Base-by-base conservation (phyloP, 2,113 vertebrate species). In the Tichodroma muraria region DNA sequence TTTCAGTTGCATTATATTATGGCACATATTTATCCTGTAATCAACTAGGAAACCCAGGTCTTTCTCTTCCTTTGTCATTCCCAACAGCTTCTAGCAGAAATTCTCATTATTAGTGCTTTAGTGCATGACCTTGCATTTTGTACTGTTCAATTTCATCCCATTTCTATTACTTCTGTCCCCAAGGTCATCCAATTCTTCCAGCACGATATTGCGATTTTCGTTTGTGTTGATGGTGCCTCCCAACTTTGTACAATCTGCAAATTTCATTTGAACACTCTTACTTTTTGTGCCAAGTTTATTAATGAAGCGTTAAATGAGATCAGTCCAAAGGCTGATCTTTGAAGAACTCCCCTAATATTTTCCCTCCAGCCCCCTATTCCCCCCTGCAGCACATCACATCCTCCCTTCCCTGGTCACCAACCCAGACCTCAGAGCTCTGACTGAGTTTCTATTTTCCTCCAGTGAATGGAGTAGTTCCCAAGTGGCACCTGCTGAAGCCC, bases 131-230 rank as follows among this genome's bases (percentile, higher is more conserved):
- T 97, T 97, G 94, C 96, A 96, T 96, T 97, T 97, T 97, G 95
- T 85, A 94, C 96, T 96, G 92, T 95, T 96, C 96, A 96, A 93
- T 97, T 96, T 96, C 94, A 96, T 97, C 96, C 95, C 89, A 61
- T 97, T 96, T 97, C 95, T 97, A 96, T 97, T 97, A 96, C 95
- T 95, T 94, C 91, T 96, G 95, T 97, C 96, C 96, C 89, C 96
- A 95, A 96, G 96, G 96, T 97, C 96, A 97, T 95, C 91, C 96
- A 97, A 95, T 96, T 96, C 96, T 94, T 96, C 85, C 83, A 56
- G 82, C 71, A 71, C 45, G 15, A 89, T 94, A 96, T 89, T 96
- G 94, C 37, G 57, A 84, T 97, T 96, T 94, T 97, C 93, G 37
- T 95, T 94, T 96, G 93, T 96, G 94, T 97, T 96, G 90, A 81